phyloP scores from a whole-genome alignment of 2,888 invertebrate genomes.

The Hipparchia semele region DNA sequence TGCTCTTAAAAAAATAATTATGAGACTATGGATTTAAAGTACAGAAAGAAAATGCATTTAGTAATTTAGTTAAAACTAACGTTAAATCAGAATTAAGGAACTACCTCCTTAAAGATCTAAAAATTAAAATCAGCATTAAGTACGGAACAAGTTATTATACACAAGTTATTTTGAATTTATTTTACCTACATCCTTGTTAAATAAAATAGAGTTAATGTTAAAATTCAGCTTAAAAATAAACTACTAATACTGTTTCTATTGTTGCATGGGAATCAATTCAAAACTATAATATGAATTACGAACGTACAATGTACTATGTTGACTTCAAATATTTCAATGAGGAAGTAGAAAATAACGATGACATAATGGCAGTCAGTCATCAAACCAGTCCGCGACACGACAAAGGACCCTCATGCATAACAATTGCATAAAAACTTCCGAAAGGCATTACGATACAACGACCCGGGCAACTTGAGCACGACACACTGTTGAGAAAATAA shows the following conservation, averaged over 20 bases:
- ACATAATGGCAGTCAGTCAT: slow-evolving; percentile 18
- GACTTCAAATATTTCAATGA: slow-evolving; percentile 7
- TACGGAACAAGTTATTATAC: no score
- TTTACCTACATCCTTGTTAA: no score
- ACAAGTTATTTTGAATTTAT: no score
- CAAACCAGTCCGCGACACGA: slow-evolving; percentile 21
- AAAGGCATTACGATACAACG: slow-evolving; percentile 39
- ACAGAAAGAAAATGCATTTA: no score
- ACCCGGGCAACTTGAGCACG: slow-evolving; percentile 42
- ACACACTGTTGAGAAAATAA: slow-evolving; percentile 41
- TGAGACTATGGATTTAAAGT: no score
- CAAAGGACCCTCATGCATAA: slow-evolving; percentile 26
- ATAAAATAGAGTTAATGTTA: no score
- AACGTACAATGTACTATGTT: not conserved
- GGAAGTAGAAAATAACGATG: slow-evolving; percentile 27
- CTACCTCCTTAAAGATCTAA: no score
- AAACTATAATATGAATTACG: not conserved
- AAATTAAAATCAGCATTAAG: no score
- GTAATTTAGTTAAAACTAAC: no score
- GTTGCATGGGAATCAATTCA: not conserved
- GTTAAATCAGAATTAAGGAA: no score
- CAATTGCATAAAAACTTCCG: slow-evolving; percentile 33
- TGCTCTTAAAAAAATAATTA: no score
- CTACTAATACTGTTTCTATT: not conserved
- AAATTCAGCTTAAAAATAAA: no score